A percentile compares a stretch with the other conserved stretches of the same genome.
These are phyloP conservation scores for Haliaeetus albicilla DNA, from an alignment of 2,797 vertebrate genomes.

Conservation along the genomic window DNA sequence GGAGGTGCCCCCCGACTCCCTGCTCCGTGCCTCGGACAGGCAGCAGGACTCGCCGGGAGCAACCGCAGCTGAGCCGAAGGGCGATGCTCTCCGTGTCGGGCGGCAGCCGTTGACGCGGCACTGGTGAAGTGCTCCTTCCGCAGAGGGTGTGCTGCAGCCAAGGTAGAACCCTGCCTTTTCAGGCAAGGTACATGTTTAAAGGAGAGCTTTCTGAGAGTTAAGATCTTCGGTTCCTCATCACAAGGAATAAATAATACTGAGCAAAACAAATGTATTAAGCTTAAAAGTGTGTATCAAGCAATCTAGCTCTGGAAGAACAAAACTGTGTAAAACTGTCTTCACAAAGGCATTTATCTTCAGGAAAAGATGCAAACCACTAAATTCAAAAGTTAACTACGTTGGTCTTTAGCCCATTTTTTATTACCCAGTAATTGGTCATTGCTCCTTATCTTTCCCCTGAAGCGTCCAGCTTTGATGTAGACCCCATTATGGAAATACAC, in stretches of 20 bases:
- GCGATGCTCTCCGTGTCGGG: too few relatives aligned
- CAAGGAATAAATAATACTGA: neutral
- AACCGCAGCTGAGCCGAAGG: accelerated
- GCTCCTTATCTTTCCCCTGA: neutral
- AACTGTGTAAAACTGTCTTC: neutral
- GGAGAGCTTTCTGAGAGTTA: neutral
- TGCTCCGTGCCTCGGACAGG: neutral
- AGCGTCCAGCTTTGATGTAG: neutral
- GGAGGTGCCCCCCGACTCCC: neutral
- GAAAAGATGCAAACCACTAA: neutral
- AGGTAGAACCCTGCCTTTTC: neutral
- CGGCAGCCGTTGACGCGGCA: accelerated
- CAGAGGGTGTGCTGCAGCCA: neutral
- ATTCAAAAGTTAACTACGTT: neutral
- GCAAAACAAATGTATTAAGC: neutral
- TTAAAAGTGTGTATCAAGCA: neutral
- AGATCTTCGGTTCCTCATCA: neutral
- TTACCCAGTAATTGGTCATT: neutral
- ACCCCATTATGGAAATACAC: neutral
- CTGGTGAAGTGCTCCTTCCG: too few relatives aligned
- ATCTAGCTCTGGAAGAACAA: neutral
- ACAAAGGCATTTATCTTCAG: neutral
- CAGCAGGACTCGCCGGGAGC: accelerated
- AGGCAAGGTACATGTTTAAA: neutral
- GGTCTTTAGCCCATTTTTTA: neutral